Evolutionary conservation across 2,797 vertebrate species (phyloP).

Genomic region (Tapera naevia): DNA sequence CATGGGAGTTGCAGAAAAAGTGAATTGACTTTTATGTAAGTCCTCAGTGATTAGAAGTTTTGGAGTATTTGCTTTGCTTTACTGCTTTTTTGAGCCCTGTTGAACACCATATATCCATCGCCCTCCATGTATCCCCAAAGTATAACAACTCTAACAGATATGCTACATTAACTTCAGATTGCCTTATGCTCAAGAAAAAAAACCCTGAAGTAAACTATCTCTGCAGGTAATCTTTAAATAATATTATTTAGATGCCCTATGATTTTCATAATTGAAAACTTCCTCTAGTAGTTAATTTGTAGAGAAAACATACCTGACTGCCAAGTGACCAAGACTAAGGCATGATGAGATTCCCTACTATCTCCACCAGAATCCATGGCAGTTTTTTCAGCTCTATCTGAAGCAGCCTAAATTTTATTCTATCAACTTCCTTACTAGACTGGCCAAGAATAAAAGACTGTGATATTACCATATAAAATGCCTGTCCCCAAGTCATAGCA

Average conservation of each 20-base stretch:
- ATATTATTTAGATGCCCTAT: neutral
- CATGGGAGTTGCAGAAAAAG: neutral
- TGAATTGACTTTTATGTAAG: neutral
- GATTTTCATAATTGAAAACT: neutral
- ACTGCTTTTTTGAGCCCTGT: neutral
- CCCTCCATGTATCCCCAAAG: neutral
- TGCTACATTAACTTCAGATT: neutral
- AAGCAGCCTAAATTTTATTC: conserved; percentile 32
- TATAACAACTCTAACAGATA: neutral
- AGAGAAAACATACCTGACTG: neutral
- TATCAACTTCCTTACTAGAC: neutral
- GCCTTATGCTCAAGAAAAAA: neutral
- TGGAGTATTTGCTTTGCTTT: neutral
- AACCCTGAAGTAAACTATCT: neutral
- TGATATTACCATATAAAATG: conserved; percentile 45
- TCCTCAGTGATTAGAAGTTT: neutral
- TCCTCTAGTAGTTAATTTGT: neutral
- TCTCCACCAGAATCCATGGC: neutral
- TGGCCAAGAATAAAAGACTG: neutral
- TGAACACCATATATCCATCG: neutral
- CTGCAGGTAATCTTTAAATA: neutral
- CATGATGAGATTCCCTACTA: neutral
- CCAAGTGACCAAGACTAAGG: neutral
- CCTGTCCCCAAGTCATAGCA: neutral
- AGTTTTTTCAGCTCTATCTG: neutral